Conservation (phyloP, 2,797 vertebrate species). For the Acrossocheilus wenchowensis region DNA sequence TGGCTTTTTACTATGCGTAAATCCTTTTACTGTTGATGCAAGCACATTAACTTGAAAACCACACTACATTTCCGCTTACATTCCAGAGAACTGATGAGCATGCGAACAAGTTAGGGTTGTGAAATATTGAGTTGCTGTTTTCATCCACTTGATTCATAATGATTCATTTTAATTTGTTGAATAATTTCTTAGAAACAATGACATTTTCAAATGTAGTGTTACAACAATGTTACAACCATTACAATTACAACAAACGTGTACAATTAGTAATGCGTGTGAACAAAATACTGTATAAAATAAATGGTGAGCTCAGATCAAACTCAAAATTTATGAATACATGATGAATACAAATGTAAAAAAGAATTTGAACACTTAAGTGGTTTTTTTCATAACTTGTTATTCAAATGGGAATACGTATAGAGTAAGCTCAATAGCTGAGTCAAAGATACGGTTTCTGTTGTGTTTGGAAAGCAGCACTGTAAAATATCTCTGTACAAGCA, state of each 20-base stretch:
- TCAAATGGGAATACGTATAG: conserved; percentile 2
- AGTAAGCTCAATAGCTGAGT: conserved; percentile 2
- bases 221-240: not conserved
- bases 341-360: conserved; percentile 27
- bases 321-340: not conserved
- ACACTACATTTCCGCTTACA: conserved; percentile 36
- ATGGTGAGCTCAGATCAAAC: not conserved
- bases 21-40: conserved; percentile 18
- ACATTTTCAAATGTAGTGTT: not conserved
- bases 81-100: not conserved
- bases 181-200: not conserved
- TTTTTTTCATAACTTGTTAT: not conserved
- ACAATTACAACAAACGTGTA: not conserved
- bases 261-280: not conserved
- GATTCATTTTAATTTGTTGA: not conserved
- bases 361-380: not conserved
- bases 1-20: conserved; percentile 3
- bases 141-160: not conserved
- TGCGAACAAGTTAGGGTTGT: not conserved
- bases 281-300: conserved; percentile 25
- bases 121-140: not conserved
- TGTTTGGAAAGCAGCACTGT: conserved; percentile 12
- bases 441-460: not conserved
- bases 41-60: conserved; percentile 52
- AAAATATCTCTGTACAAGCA: conserved; percentile 12